phyloP scores from a whole-genome alignment of 2,888 invertebrate species.

The Selenia dentaria region DNA sequence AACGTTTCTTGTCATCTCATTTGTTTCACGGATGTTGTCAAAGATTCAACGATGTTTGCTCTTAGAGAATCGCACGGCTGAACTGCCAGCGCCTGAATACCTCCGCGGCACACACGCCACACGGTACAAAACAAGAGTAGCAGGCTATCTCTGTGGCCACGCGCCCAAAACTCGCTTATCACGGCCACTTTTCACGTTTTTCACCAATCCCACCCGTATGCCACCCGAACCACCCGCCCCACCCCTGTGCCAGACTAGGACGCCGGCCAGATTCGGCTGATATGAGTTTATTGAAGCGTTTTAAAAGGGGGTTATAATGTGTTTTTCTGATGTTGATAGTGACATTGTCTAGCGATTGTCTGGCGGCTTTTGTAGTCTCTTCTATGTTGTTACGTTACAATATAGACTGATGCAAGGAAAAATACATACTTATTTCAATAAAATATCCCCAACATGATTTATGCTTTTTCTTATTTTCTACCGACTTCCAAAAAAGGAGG shows the following conservation, averaged over 20 bases:
- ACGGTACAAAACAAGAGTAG: constrained; percentile 29
- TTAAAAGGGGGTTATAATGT: constrained; percentile 41
- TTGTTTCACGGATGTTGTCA: too few species aligned
- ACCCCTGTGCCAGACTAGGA: constrained; percentile 47
- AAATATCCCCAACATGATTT: too few species aligned
- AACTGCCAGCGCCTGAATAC: not conserved
- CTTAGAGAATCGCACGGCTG: too few species aligned
- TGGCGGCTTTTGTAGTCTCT: constrained; percentile 2
- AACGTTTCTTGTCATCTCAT: too few species aligned
- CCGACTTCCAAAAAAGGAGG: too few species aligned
- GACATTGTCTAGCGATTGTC: constrained; percentile 24
- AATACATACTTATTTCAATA: too few species aligned
- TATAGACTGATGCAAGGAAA: too few species aligned
- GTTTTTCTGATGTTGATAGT: constrained; percentile 28
- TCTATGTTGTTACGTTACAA: too few species aligned
- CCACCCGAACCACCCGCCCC: constrained; percentile 1
- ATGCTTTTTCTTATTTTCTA: too few species aligned
- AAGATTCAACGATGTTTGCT: too few species aligned
- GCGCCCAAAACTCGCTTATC: constrained; percentile 71
- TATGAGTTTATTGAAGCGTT: constrained; percentile 53
- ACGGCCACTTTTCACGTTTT: constrained; percentile 80
- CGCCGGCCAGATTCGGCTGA: constrained; percentile 49
- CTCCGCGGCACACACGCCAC: constrained; percentile 2
- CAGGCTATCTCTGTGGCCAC: constrained; percentile 53
- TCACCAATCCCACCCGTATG: constrained; percentile 52